Base-by-base conservation (phyloP, 2,797 vertebrate species). In the Potorous gilbertii region DNA sequence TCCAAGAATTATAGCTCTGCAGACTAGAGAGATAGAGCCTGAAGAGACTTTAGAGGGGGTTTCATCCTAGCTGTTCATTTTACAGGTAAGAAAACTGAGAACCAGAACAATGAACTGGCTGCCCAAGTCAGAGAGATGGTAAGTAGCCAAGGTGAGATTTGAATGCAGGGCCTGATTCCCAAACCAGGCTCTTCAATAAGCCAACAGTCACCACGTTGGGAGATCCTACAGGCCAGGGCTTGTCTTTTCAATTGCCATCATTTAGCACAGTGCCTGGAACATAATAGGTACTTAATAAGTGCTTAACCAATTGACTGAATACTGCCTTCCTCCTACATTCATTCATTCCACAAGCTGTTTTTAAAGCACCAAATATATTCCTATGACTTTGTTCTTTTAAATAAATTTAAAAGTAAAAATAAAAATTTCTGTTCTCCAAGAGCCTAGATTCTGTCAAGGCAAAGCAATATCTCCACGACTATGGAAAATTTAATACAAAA, bases 201-300 rank as follows among this genome's bases (percentile, higher is more conserved):
- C 14, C 16, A 8, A 8, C 34, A 5, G n/a, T 40, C 14, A n/a
- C 1, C 0, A 18, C 1, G 1, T 1, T 18, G 10, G 6, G 62
- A 18, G 34, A 5, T n/a, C 34, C 34, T 74, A 34, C 29, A 16
- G 62, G 3, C 62, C 16, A 4, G 5, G 28, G 31, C 29, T 31
- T 31, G 9, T 29, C 34, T 66, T 74, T 74, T 1, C 34, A 74
- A 18, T 5, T 14, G 5, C 62, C 3, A 29, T 59, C 56, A 11
- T 14, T 74, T 18, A 40, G 66, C n/a, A 74, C 18, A 40, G 5
- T 21, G 5, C 16, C 18, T 40, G n/a, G 10, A 18, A 74, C 4
- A n/a, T 2, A 74, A n/a, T 40, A 40, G 66, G 66, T 40, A 0
- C n/a, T 8, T 21, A 74, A 40, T 74, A 18, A 40, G 8, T 74